Evolutionary conservation across 2,113 vertebrate genomes (phyloP), one percentile per base, ranked within the genome.

Genomic region (Laterallus jamaicensis): DNA sequence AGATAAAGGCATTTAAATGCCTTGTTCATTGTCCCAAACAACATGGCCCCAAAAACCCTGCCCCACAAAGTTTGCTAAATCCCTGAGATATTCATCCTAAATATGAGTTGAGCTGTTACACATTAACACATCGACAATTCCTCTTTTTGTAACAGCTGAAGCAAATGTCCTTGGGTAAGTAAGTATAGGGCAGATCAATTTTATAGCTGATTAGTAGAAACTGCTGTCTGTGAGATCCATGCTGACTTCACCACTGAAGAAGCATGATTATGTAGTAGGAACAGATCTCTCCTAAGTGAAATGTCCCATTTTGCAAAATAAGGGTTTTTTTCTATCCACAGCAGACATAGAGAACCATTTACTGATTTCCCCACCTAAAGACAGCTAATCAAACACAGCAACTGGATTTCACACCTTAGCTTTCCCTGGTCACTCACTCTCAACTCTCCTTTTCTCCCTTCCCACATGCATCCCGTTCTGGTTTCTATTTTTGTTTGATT

Each of bases 381-480:
- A 6, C 5, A 52, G 6, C 35, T 62, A 16, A 16, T 40, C n/a
- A 85, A 55, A 62, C 54, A 0, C 22, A 70, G 3, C 6, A 47
- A 24, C 26, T n/a, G 31, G 78, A 47, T 40, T 71, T 3, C 7
- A 55, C 3, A 54, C 5, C 12, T 76, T 56, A 21, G 1, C 8
- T 79, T 74, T 5, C 10, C 3, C 28, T 11, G 11, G 8, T 37
- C 58, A 10, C 8, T 55, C 10, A 8, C 17, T 50, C 52, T 25
- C 18, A 80, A 31, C 60, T 63, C 67, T 74, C 22, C 18, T 67
- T 87, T 35, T 42, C 10, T 55, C 20, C 18, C 2, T 81, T 44
- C 5, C 11, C 18, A 35, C 0, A 0, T 20, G 3, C 5, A 56
- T 87, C 9, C 5, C 2, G 21, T 62, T 74, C 86, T 47, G 7